A percentile compares a stretch with the other conserved stretches of the same genome.
These are phyloP conservation scores for Lasius platythorax DNA, from an alignment of 2,888 invertebrate genomes.

Conservation along the genomic window DNA sequence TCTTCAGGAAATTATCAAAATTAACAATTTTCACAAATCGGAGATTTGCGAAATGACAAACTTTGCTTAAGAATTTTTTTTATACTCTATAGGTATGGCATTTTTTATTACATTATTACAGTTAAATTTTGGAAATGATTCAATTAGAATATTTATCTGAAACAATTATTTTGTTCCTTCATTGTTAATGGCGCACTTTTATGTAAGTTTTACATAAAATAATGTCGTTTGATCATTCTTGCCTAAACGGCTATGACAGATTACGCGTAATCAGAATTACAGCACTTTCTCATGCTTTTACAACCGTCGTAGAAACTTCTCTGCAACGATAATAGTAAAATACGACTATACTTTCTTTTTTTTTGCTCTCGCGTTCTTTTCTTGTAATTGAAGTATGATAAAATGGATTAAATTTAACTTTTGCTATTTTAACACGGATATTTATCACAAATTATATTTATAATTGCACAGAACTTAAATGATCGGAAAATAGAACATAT, in stretches of 20 bases:
- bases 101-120: no score
- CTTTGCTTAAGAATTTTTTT: neutral
- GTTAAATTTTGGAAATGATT: no score
- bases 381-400: neutral
- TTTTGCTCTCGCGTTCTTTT: neutral
- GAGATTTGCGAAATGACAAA: neutral
- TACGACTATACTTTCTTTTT: neutral
- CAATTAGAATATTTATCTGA: neutral
- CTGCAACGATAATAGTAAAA: conserved; percentile 10
- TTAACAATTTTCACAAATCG: neutral
- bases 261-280: conserved; percentile 18
- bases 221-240: conserved; percentile 9
- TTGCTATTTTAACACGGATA: neutral
- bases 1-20: neutral
- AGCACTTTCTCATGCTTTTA: neutral
- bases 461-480: neutral
- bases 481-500: neutral
- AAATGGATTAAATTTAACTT: neutral
- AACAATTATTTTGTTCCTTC: neutral
- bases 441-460: neutral
- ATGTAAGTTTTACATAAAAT: neutral
- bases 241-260: conserved; percentile 5
- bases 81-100: neutral
- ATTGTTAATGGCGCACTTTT: neutral
- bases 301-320: neutral